These are phyloP conservation scores for Cyphomyrus plagiostoma DNA, from an alignment of 2,113 vertebrate species.

Conservation along the genomic window DNA sequence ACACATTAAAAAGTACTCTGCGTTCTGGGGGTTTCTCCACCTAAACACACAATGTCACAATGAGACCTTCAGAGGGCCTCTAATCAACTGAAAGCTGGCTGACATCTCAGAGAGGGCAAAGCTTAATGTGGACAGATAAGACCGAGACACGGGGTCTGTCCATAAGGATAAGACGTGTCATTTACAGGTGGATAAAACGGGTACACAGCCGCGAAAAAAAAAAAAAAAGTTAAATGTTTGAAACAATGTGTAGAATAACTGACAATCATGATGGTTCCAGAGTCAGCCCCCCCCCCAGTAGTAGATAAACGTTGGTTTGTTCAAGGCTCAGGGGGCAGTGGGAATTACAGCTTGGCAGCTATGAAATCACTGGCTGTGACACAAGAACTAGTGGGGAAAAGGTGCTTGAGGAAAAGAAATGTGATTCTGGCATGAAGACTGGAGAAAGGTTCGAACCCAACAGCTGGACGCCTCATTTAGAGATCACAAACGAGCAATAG, in stretches of 20 bases:
- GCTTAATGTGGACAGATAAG: neutral
- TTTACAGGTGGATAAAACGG: neutral
- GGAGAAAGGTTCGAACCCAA: neutral
- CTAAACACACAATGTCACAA: neutral
- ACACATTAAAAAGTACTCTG: neutral
- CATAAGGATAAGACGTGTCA: neutral
- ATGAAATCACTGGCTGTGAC: neutral
- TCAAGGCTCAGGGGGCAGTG: neutral
- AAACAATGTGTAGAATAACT: neutral
- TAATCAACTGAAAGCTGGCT: neutral
- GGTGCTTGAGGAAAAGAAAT: neutral
- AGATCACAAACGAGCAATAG: neutral
- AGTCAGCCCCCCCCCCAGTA: neutral
- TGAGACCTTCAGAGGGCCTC: neutral
- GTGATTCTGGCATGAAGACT: neutral
- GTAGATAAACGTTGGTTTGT: neutral
- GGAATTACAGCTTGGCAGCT: neutral
- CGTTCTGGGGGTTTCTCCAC: neutral
- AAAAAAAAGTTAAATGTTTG: neutral
- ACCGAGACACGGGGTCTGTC: neutral
- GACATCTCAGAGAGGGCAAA: neutral
- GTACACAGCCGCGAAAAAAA: neutral
- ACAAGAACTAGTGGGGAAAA: neutral
- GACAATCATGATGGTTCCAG: neutral
- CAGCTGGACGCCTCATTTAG: neutral